Evolutionary conservation across 2,888 invertebrate genomes (phyloP).

Genomic region (Eulithis testata): DNA sequence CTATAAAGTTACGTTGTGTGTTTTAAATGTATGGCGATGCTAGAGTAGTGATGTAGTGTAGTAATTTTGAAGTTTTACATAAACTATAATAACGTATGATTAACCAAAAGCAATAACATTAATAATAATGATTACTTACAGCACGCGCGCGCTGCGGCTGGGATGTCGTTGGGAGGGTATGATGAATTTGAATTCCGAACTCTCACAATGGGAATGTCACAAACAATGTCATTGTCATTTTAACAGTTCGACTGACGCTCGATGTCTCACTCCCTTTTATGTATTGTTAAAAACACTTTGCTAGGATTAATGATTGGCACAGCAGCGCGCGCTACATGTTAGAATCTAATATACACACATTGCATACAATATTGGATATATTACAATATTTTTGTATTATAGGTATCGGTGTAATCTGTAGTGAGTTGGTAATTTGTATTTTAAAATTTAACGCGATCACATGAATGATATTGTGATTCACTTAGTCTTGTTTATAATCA

Average conservation of each 20-base stretch:
- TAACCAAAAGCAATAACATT: constrained; percentile 82
- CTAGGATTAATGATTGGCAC: constrained; percentile 47
- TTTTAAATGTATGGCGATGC: constrained; percentile 81
- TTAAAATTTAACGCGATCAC: constrained; percentile 54
- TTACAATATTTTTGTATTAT: constrained; percentile 82
- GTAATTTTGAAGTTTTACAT: constrained; percentile 83
- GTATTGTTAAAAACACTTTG: constrained; percentile 35
- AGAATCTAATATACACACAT: constrained; percentile 72
- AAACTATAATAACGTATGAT: constrained; percentile 64
- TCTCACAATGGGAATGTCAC: constrained; percentile 28
- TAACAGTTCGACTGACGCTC: constrained; percentile 21
- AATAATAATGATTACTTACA: constrained; percentile 57
- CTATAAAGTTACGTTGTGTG: constrained; percentile 74
- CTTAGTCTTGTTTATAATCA: constrained; percentile 51
- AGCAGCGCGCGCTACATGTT: constrained; percentile 74
- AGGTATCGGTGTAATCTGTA: constrained; percentile 80
- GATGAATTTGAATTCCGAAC: constrained; percentile 17
- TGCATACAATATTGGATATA: constrained; percentile 70
- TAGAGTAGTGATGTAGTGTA: constrained; percentile 81
- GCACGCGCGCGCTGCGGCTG: constrained; percentile 76
- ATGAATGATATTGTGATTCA: constrained; percentile 69
- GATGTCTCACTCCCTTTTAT: constrained; percentile 25
- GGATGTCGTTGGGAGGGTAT: constrained; percentile 16
- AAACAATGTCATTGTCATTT: constrained; percentile 11
- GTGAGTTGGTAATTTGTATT: constrained; percentile 78